Percentiles rank a stretch among this genome's conserved stretches.
Evolutionary conservation across 2,888 invertebrate genomes (phyloP).

Genomic region (Chrysodeixis includens): DNA sequence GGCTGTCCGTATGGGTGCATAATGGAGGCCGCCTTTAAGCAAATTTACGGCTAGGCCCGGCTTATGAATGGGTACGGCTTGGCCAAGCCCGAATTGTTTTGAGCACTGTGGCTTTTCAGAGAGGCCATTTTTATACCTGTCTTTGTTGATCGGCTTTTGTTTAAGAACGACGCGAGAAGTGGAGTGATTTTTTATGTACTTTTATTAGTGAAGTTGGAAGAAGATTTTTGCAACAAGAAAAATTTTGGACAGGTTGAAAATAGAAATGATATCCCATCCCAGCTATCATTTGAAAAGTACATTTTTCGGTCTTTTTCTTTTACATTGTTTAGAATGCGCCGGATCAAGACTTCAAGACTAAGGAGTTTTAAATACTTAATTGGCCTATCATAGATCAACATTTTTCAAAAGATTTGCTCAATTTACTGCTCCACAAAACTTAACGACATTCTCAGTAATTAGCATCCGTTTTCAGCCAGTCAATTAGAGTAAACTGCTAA

Average conservation of each 20-base stretch:
- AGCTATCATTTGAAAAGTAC: too few species aligned
- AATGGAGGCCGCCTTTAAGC: conserved; percentile 51
- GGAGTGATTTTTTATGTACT: background rate
- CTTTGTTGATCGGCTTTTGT: background rate
- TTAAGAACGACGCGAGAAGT: background rate
- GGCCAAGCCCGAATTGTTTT: conserved; percentile 34
- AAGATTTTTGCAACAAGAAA: too few species aligned
- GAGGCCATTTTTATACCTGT: background rate
- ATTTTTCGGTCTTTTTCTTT: too few species aligned
- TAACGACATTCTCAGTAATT: background rate
- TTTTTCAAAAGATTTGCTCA: background rate
- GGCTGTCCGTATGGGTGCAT: conserved; percentile 45
- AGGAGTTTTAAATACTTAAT: too few species aligned
- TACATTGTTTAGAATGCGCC: too few species aligned
- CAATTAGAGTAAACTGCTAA: conserved; percentile 4
- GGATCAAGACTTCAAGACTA: too few species aligned
- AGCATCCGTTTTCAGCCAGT: background rate
- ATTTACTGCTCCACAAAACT: background rate
- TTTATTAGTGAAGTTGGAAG: too few species aligned
- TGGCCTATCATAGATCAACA: background rate
- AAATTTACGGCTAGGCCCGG: conserved; percentile 51
- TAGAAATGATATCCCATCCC: too few species aligned
- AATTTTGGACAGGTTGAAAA: too few species aligned
- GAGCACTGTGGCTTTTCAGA: conserved; percentile 14
- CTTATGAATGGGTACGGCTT: conserved; percentile 42